phyloP scores from a whole-genome alignment of 2,888 invertebrate genomes.

The Cyaniris semiargus region DNA sequence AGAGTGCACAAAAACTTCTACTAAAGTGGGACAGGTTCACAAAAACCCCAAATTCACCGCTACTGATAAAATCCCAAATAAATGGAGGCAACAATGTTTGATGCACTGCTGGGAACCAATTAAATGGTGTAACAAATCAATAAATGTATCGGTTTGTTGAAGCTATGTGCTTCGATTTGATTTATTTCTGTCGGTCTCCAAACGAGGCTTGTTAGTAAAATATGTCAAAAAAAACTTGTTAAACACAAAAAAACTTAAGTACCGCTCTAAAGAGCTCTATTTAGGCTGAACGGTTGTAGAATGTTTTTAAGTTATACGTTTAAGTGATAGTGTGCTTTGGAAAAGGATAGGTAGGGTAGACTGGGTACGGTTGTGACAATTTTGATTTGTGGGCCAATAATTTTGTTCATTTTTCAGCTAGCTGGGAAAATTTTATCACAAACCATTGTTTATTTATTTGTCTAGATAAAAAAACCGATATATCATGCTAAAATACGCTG shows the following conservation, averaged over 20 bases:
- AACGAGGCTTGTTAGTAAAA: constrained; percentile 70
- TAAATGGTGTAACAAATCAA: constrained; percentile 80
- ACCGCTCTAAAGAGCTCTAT: constrained; percentile 15
- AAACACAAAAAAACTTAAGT: constrained; percentile 47
- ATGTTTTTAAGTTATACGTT: neutral
- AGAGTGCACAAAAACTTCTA: neutral
- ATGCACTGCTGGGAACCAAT: constrained; percentile 77
- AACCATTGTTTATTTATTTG: too few species aligned
- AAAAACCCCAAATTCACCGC: neutral
- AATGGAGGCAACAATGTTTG: constrained; percentile 54
- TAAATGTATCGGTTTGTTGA: constrained; percentile 80
- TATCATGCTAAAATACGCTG: too few species aligned
- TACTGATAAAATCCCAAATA: constrained; percentile 17
- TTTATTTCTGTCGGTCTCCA: constrained; percentile 57
- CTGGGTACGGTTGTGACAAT: too few species aligned
- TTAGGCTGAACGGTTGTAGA: neutral
- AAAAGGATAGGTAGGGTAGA: neutral
- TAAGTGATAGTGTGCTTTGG: neutral
- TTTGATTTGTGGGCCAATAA: too few species aligned
- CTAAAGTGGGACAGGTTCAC: neutral
- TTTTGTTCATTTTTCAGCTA: too few species aligned
- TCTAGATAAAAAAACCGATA: too few species aligned
- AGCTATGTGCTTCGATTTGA: constrained; percentile 78
- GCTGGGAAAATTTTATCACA: too few species aligned
- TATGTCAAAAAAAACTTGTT: constrained; percentile 66